These are phyloP conservation scores for Listronotus bonariensis DNA, from an alignment of 1,140 invertebrate genomes.

Conservation along the genomic window DNA sequence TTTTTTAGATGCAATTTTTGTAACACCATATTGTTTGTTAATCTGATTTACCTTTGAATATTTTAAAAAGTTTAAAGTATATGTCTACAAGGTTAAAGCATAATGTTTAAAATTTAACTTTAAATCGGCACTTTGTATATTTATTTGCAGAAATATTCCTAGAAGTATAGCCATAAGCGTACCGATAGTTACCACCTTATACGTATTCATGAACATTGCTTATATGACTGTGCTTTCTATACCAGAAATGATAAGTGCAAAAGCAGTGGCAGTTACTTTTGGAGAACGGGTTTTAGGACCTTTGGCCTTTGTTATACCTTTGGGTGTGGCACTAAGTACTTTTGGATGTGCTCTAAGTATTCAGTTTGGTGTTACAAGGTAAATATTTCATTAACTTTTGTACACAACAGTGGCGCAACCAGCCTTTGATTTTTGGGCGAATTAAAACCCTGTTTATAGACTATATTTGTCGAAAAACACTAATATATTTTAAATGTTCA, in stretches of 20 bases:
- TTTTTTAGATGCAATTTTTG: no score
- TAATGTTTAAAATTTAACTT: no score
- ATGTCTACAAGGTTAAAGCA: no score
- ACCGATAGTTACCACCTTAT: slow-evolving; percentile 83
- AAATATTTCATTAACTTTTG: slow-evolving; percentile 11
- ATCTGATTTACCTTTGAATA: no score
- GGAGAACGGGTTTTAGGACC: slow-evolving; percentile 66
- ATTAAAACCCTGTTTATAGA: no score
- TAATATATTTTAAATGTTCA: no score
- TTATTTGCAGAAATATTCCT: slow-evolving; percentile 69
- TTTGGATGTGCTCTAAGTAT: slow-evolving; percentile 77
- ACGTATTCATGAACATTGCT: slow-evolving; percentile 89
- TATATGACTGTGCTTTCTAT: slow-evolving; percentile 87
- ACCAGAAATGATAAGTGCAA: slow-evolving; percentile 76
- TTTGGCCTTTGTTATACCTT: slow-evolving; percentile 67
- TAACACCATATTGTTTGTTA: no score
- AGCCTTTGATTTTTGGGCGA: no score
- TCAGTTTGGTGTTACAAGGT: slow-evolving; percentile 75
- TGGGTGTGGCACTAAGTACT: slow-evolving; percentile 74
- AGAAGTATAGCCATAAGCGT: slow-evolving; percentile 90
- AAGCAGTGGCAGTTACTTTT: slow-evolving; percentile 85
- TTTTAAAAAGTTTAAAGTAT: no score
- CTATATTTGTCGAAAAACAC: no score
- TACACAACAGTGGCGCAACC: no score
- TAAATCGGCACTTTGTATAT: not conserved